A percentile compares a stretch with the other conserved stretches of the same genome.
Conservation (phyloP, 2,113 vertebrate genomes). For the Protomyctophum bolini region DNA sequence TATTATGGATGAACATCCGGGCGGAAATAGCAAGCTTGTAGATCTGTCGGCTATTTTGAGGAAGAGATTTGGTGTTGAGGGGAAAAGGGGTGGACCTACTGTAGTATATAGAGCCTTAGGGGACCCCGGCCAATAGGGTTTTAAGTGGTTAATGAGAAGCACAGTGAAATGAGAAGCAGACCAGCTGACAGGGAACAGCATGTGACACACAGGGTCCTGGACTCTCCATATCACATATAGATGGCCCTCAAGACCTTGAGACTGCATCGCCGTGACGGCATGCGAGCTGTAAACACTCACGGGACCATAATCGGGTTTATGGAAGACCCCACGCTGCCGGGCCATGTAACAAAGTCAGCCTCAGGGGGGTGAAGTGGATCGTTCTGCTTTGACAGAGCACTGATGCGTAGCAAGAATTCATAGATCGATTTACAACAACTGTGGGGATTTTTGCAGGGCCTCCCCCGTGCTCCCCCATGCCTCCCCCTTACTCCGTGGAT, state of each 20-base stretch:
- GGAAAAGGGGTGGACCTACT: too few species aligned
- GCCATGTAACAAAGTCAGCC: constrained; percentile 36
- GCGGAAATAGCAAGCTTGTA: too few species aligned
- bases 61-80: too few species aligned
- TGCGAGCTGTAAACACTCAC: constrained; percentile 12
- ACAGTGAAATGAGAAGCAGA: constrained; percentile 43
- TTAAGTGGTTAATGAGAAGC: constrained; percentile 32
- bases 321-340: constrained; percentile 11
- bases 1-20: too few species aligned
- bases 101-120: too few species aligned
- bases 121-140: too few species aligned
- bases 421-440: constrained; percentile 20
- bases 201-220: constrained; percentile 33
- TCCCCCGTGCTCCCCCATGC: neutral
- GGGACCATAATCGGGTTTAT: constrained; percentile 30
- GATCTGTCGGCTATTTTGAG: too few species aligned
- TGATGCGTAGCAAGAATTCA: constrained; percentile 49
- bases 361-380: constrained; percentile 18
- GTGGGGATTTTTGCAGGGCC: constrained; percentile 13
- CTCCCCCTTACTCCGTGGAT: neutral
- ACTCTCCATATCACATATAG: constrained; percentile 1
- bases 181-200: constrained; percentile 45
- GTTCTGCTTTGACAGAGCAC: constrained; percentile 25
- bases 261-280: constrained; percentile 16
- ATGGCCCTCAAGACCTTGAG: neutral